Conservation (phyloP, 2,888 invertebrate species). For the Nomada fucata region DNA sequence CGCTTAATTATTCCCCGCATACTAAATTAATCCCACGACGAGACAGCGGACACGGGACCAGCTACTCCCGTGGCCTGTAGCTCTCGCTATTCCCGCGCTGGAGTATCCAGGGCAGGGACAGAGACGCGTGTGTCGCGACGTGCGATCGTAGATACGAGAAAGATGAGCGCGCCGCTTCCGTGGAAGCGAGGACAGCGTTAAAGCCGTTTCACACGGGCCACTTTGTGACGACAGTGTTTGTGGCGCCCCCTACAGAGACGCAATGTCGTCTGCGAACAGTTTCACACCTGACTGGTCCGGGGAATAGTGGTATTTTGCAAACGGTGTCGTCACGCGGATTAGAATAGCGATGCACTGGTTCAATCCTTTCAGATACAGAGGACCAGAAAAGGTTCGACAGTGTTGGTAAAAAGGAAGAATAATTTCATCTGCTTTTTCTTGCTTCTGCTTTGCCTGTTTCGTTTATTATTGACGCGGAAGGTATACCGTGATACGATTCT, state of each 20-base stretch:
- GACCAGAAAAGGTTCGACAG: no score
- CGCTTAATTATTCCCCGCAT: conserved; percentile 36
- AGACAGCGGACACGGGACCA: conserved; percentile 39
- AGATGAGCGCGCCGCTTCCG: conserved; percentile 71
- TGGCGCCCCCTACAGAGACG: neutral
- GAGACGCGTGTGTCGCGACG: conserved; percentile 63
- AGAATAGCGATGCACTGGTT: no score
- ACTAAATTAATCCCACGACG: conserved; percentile 42
- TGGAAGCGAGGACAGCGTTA: conserved; percentile 61
- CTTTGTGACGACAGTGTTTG: neutral
- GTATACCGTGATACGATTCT: no score
- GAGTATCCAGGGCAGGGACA: conserved; percentile 57
- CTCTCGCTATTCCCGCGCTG: neutral
- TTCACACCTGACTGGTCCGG: no score
- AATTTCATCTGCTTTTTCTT: no score
- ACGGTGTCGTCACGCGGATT: no score
- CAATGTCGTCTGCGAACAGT: no score
- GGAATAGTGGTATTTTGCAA: no score
- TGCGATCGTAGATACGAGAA: conserved; percentile 72
- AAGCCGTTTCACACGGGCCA: neutral
- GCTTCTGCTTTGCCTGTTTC: no score
- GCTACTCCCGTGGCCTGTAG: neutral
- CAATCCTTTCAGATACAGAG: no score
- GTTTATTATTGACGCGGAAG: no score
- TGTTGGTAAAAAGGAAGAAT: no score